A percentile compares a stretch with the other conserved stretches of the same genome.
Conservation (phyloP, 1,140 invertebrate genomes). For the Zophobas atratus region DNA sequence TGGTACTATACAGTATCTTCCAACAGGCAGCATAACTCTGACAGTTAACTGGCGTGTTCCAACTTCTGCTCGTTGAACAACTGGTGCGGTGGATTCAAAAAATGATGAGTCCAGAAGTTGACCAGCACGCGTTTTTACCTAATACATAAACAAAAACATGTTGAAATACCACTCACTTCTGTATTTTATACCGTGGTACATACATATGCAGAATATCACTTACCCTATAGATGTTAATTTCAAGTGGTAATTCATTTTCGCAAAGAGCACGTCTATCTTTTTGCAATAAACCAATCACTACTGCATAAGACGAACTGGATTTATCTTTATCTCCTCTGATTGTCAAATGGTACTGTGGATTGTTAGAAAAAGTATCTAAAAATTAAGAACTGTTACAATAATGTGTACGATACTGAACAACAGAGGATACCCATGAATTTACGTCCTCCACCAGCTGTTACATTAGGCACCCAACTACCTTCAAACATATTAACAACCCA, state of each 20-base stretch:
- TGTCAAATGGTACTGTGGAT: constrained; percentile 32
- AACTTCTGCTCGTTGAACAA: neutral
- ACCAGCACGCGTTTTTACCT: neutral
- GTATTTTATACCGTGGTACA: too few species aligned
- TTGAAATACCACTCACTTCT: too few species aligned
- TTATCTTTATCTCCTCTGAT: constrained; percentile 6
- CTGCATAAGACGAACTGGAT: neutral
- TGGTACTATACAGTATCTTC: constrained; percentile 43
- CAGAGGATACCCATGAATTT: constrained; percentile 3
- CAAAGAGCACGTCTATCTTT: constrained; percentile 37
- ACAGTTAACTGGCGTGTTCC: neutral
- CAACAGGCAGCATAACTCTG: constrained; percentile 3
- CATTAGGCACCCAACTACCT: constrained; percentile 29
- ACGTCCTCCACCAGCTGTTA: constrained; percentile 17
- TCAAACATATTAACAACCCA: constrained; percentile 46
- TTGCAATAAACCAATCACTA: constrained; percentile 43
- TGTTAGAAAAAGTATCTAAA: constrained; percentile 34
- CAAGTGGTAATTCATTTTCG: constrained; percentile 22
- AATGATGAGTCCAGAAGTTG: neutral
- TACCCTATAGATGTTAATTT: constrained; percentile 32
- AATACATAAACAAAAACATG: neutral
- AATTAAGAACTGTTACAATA: neutral
- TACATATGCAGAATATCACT: neutral
- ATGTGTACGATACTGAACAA: neutral
- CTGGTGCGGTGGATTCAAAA: neutral